phyloP scores from a whole-genome alignment of 2,888 invertebrate species.

The Onthophagus sagittarius region DNA sequence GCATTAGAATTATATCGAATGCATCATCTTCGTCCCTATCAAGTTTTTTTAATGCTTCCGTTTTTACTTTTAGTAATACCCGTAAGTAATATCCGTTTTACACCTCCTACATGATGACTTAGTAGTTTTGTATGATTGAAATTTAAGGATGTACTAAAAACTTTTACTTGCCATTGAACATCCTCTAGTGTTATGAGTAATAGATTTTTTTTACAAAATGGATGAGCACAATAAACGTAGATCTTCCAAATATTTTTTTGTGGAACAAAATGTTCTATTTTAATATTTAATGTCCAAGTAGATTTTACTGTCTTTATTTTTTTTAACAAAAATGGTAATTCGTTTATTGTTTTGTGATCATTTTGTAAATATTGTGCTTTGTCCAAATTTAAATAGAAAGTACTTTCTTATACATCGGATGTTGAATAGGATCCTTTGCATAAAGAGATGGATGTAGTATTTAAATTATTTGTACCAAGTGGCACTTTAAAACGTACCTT shows the following conservation, averaged over 20 bases:
- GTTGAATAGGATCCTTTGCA: no score
- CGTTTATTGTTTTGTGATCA: background rate
- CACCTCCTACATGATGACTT: background rate
- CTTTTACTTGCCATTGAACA: background rate
- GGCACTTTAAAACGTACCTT: no score
- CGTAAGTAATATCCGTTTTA: background rate
- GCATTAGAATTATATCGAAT: slow-evolving; percentile 7
- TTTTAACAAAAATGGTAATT: background rate
- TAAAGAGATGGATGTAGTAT: no score
- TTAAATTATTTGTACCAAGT: no score
- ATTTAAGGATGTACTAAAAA: background rate
- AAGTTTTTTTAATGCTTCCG: background rate
- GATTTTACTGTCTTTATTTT: background rate
- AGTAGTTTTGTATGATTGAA: background rate
- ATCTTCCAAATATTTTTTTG: background rate
- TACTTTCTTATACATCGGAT: no score
- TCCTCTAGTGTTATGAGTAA: background rate
- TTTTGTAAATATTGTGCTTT: no score
- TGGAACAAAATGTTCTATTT: background rate
- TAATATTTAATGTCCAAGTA: background rate
- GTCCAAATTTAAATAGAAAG: no score
- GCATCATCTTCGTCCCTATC: background rate
- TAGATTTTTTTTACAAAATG: background rate
- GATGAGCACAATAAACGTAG: background rate
- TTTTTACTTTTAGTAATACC: background rate